phyloP scores from a whole-genome alignment of 2,113 vertebrate species.

The Clarias batrachus region DNA sequence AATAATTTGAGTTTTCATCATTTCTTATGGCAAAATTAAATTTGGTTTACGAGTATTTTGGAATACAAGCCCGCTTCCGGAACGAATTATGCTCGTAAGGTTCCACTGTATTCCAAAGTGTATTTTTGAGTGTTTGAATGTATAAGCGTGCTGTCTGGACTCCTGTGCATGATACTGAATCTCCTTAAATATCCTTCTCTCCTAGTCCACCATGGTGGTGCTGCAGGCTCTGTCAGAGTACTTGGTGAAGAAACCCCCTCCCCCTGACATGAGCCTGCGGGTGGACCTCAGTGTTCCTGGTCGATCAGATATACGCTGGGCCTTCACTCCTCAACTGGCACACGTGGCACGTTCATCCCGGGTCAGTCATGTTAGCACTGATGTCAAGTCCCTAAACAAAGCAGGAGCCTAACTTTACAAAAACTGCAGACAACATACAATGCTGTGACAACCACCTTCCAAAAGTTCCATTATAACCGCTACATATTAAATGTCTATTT shows the following conservation, averaged over 20 bases:
- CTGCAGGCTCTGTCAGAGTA: slow-evolving; percentile 75
- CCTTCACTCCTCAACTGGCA: slow-evolving; percentile 59
- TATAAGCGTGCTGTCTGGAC: neutral
- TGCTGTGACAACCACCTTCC: too few species aligned
- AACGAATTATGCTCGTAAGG: too few species aligned
- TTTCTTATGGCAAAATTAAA: too few species aligned
- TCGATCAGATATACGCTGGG: slow-evolving; percentile 60
- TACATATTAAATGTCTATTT: too few species aligned
- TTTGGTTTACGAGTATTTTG: too few species aligned
- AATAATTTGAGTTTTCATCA: too few species aligned
- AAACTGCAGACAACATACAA: too few species aligned
- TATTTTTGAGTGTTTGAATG: neutral
- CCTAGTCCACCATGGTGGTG: slow-evolving; percentile 75
- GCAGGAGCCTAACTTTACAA: too few species aligned
- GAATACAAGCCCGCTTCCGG: too few species aligned
- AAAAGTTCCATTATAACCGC: too few species aligned
- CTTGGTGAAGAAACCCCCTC: slow-evolving; percentile 55
- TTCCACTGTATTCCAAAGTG: neutral
- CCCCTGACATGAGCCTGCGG: slow-evolving; percentile 51
- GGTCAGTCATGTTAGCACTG: slow-evolving; percentile 51
- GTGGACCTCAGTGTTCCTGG: slow-evolving; percentile 64
- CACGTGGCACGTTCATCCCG: slow-evolving; percentile 64
- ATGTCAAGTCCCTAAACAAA: too few species aligned
- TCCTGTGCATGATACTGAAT: neutral
- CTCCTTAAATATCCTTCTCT: neutral